These are phyloP conservation scores for Neosilurus mollespiculum DNA, from an alignment of 2,797 vertebrate genomes.

Conservation along the genomic window DNA sequence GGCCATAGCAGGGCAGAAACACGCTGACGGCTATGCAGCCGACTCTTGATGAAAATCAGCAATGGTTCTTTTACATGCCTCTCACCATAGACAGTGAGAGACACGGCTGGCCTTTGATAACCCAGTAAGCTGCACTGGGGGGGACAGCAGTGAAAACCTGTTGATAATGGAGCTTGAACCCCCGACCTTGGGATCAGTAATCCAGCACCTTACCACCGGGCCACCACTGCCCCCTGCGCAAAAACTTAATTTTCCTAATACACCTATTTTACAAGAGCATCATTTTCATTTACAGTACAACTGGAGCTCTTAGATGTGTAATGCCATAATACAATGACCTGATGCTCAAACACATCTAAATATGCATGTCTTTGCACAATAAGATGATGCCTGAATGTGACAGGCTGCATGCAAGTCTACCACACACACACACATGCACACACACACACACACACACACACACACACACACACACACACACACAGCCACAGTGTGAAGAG, in stretches of 20 bases:
- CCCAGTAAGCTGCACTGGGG: too few species aligned
- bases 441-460: constrained; percentile 57
- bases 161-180: too few species aligned
- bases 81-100: too few species aligned
- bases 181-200: too few species aligned
- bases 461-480: constrained; percentile 57
- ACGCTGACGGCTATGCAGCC: too few species aligned
- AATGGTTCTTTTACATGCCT: too few species aligned
- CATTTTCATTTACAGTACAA: constrained; percentile 37
- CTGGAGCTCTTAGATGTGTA: constrained; percentile 35
- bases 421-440: constrained; percentile 52
- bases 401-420: constrained; percentile 44
- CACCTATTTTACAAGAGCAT: constrained; percentile 39
- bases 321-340: constrained; percentile 52
- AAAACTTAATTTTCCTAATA: constrained; percentile 24
- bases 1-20: too few species aligned
- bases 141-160: too few species aligned
- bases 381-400: neutral
- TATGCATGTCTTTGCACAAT: neutral
- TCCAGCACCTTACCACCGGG: too few species aligned
- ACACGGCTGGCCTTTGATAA: too few species aligned
- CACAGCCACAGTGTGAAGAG: constrained; percentile 61
- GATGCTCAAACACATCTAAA: constrained; percentile 39
- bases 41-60: too few species aligned
- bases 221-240: neutral